A percentile compares a stretch with the other conserved stretches of the same genome.
Evolutionary conservation across 2,113 vertebrate species (phyloP).

Genomic region (Eudyptes chrysolophus): DNA sequence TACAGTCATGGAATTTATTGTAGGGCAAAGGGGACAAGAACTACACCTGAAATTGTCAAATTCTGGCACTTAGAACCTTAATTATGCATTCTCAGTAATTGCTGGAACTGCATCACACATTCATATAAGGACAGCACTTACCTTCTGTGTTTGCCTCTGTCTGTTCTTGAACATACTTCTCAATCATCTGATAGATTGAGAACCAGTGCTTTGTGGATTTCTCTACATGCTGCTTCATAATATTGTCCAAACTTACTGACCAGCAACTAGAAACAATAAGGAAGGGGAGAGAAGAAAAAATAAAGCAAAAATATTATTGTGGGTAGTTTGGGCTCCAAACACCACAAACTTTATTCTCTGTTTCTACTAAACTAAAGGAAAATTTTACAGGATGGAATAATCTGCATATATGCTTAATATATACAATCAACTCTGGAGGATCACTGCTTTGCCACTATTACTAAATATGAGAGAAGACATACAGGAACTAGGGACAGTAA

Average conservation of each 20-base stretch:
- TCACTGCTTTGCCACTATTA: not conserved
- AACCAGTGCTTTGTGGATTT: constrained; percentile 93
- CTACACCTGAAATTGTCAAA: not conserved
- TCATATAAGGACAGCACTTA: constrained; percentile 15
- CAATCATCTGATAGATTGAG: constrained; percentile 94
- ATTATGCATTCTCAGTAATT: not conserved
- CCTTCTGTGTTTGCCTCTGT: constrained; percentile 68
- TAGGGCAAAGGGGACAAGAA: not conserved
- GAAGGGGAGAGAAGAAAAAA: not conserved
- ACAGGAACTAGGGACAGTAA: not conserved
- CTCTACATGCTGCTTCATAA: constrained; percentile 83
- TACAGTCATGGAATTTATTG: not conserved
- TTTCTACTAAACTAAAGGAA: not conserved
- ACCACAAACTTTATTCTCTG: not conserved
- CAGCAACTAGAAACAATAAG: constrained; percentile 82
- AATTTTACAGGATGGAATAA: not conserved
- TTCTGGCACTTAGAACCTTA: not conserved
- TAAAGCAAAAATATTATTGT: not conserved
- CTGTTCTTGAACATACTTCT: constrained; percentile 84
- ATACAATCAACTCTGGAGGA: not conserved
- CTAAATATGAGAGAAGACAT: not conserved
- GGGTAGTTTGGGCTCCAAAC: not conserved
- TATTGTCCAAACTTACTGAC: constrained; percentile 92
- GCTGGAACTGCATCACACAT: not conserved
- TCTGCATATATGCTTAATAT: not conserved